Base-by-base conservation (phyloP, 2,888 invertebrate genomes). In the Polylopha cassiicola region DNA sequence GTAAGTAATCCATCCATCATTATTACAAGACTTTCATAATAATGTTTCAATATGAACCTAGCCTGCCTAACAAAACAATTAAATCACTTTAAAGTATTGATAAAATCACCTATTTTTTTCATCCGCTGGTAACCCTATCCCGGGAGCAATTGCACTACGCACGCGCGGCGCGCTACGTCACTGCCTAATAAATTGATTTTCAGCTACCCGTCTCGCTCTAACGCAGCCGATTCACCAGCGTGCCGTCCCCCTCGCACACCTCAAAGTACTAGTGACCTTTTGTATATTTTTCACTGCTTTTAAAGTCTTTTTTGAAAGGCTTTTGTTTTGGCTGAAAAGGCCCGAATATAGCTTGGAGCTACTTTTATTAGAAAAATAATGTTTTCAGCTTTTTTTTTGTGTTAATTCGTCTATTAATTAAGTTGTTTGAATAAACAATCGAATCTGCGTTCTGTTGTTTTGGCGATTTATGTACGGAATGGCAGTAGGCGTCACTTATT, bases 181-280 rank as follows among this genome's bases (percentile, higher is more conserved):
- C 85, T 53, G 61, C 65, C 77, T 84, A 82, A 86, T 86, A 86
- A 86, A 86, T 86, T 86, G 86, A 86, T 86, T 86, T 85, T 86
- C 78, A 81, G 63, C 66, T 60, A 48, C 52, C 73, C 57, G 50
- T 73, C 81, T 60, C 68, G 32, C 37, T 81, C 66, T 4, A 9
- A 7, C 66, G 2, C 10, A 1, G 0, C 9, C 4, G 7, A 7
- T 45, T 41, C 41, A 21, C 50, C 34, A 75, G 66, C 45, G 22
- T 31, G 21, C 59, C 46, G 45, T 79, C 80, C 58, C 61, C 20
- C 42, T 75, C 66, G n/a, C 57, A 60, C 75, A 58, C 60, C 61
- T 71, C 63, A 66, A 70, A 74, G 79, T 73, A 70, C 48, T 62
- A 61, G 69, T 80, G 81, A 82, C 81, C 82, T 82, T 82, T 82